A percentile compares a stretch with the other conserved stretches of the same genome.
Conservation (phyloP, 2,113 vertebrate genomes). For the Acanthochromis polyacanthus region DNA sequence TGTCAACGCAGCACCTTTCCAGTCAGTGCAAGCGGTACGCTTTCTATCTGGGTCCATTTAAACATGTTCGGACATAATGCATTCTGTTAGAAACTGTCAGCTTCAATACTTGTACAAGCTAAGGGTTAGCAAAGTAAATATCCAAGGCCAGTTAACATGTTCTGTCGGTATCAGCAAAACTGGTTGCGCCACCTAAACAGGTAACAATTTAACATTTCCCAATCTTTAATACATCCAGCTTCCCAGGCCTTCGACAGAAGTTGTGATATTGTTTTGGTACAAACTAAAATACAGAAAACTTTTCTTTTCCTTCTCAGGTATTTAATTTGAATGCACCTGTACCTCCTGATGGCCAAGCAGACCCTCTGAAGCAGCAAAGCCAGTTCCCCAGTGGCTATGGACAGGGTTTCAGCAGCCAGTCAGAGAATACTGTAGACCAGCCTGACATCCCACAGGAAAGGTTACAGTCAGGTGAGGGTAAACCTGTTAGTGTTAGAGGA, state of each 20-base stretch:
- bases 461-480: slow-evolving; percentile 91
- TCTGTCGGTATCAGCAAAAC: not conserved
- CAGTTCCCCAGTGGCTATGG: slow-evolving; percentile 93
- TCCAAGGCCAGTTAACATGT: not conserved
- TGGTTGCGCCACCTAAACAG: not conserved
- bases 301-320: slow-evolving; percentile 84
- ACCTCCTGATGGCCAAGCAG: slow-evolving; percentile 89
- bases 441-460: slow-evolving; percentile 94
- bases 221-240: not conserved
- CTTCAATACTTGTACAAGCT: slow-evolving; percentile 2
- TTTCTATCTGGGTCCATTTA: slow-evolving; percentile 30
- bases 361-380: slow-evolving; percentile 91
- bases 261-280: not conserved
- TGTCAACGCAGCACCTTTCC: slow-evolving; percentile 99
- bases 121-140: not conserved
- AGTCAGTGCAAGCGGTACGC: slow-evolving; percentile 98
- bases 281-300: not conserved
- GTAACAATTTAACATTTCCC: slow-evolving; percentile 1
- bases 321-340: slow-evolving; percentile 98
- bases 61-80: slow-evolving; percentile 6
- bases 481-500: not conserved
- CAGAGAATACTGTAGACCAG: slow-evolving; percentile 90
- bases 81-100: not conserved
- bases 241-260: not conserved
- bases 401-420: slow-evolving; percentile 91